Evolutionary conservation across 1,140 invertebrate species (phyloP).

Genomic region (Pteromalus puparum): DNA sequence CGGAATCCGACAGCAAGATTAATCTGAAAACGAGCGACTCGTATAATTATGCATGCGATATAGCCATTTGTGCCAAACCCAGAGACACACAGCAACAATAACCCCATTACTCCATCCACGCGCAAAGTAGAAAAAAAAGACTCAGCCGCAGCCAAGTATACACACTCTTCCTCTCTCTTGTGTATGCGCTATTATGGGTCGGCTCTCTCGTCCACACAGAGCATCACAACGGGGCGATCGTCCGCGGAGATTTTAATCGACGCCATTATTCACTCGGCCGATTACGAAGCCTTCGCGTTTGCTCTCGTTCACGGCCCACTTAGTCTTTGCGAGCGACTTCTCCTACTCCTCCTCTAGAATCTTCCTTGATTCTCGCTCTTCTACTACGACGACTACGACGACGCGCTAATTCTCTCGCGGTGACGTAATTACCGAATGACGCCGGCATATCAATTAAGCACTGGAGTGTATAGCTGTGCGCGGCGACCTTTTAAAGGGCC

Average conservation of each 20-base stretch:
- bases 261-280: conserved; percentile 26
- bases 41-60: not conserved
- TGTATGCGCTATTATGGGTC: not conserved
- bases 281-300: conserved; percentile 30
- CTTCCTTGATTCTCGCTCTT: not conserved
- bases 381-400: not conserved
- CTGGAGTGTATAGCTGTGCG: not conserved
- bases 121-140: no score
- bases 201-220: not conserved
- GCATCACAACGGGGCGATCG: not conserved
- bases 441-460: conserved; percentile 11
- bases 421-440: conserved; percentile 22
- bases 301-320: not conserved
- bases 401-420: conserved; percentile 22
- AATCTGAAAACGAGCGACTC: not conserved
- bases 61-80: not conserved
- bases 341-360: not conserved
- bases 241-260: conserved; percentile 32
- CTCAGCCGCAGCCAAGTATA: not conserved
- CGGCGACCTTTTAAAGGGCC: not conserved
- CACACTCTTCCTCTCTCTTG: not conserved
- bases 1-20: not conserved
- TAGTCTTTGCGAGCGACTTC: not conserved
- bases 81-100: not conserved
- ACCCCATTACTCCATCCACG: not conserved